Evolutionary conservation across 2,797 vertebrate genomes (phyloP).

Genomic region (Myiotriccus ornatus): DNA sequence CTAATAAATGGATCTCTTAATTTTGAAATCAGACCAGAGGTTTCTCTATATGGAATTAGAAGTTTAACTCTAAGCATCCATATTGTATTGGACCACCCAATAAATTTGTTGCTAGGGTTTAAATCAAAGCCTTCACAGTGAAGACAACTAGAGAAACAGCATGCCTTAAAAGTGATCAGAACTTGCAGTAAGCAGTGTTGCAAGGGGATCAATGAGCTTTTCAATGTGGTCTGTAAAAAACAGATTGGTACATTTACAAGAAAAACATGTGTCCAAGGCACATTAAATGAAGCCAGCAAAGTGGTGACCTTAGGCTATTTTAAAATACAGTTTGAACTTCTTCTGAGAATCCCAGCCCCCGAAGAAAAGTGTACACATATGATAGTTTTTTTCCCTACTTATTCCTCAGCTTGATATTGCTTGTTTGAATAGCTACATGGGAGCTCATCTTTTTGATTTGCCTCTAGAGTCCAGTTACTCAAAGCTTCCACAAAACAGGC

Average conservation of each 20-base stretch:
- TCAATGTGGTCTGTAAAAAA: not conserved
- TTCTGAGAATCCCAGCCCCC: not conserved
- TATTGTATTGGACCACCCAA: not conserved
- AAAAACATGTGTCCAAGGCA: not conserved
- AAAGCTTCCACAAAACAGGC: not conserved
- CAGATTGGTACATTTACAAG: not conserved
- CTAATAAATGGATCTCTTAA: not conserved
- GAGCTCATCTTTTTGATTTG: not conserved
- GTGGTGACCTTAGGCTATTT: accelerated
- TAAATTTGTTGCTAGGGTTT: not conserved
- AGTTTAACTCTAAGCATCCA: not conserved
- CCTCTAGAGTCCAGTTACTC: slow-evolving; percentile 1
- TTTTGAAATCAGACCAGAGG: not conserved
- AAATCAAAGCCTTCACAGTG: not conserved
- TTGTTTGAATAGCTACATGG: not conserved
- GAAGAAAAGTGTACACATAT: not conserved
- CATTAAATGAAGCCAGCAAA: not conserved
- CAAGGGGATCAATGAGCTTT: not conserved
- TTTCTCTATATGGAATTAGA: not conserved
- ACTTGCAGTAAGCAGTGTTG: not conserved
- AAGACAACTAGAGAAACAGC: not conserved
- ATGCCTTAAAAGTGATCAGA: not conserved
- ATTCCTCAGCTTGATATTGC: not conserved
- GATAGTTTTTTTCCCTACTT: not conserved
- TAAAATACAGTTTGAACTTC: not conserved